Conservation (phyloP, 2,888 invertebrate genomes). For the Andrena trimmerana region DNA sequence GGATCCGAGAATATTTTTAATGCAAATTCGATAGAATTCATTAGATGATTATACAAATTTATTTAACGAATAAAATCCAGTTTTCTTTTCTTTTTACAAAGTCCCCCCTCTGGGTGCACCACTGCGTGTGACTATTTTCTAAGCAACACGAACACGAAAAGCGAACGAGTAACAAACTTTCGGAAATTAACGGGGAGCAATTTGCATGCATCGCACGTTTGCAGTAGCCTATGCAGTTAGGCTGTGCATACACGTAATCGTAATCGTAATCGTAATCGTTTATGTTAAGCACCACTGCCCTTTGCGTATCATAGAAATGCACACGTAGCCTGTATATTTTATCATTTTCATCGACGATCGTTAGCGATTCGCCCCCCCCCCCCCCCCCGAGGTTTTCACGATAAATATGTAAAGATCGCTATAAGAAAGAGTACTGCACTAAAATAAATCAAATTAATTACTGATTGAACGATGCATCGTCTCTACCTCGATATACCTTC, state of each 20-base stretch:
- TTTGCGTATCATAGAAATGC: constrained; percentile 59
- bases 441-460: constrained; percentile 33
- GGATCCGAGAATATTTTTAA: no score
- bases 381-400: not conserved
- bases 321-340: constrained; percentile 48
- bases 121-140: no score
- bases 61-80: no score
- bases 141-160: no score
- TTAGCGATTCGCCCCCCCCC: not conserved
- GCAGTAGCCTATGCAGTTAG: constrained; percentile 37
- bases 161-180: not conserved
- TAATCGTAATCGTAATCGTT: constrained; percentile 42
- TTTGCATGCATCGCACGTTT: constrained; percentile 68
- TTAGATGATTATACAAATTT: no score
- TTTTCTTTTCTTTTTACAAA: no score
- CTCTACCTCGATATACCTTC: constrained; percentile 24
- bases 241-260: constrained; percentile 41
- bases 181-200: constrained; percentile 36
- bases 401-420: constrained; percentile 13
- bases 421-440: not conserved
- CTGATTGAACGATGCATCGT: constrained; percentile 4
- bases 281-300: constrained; percentile 53
- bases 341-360: not conserved
- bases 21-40: no score
- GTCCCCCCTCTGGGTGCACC: no score